These are phyloP conservation scores for Macrophya annulata DNA, from an alignment of 2,888 invertebrate genomes.

Conservation along the genomic window DNA sequence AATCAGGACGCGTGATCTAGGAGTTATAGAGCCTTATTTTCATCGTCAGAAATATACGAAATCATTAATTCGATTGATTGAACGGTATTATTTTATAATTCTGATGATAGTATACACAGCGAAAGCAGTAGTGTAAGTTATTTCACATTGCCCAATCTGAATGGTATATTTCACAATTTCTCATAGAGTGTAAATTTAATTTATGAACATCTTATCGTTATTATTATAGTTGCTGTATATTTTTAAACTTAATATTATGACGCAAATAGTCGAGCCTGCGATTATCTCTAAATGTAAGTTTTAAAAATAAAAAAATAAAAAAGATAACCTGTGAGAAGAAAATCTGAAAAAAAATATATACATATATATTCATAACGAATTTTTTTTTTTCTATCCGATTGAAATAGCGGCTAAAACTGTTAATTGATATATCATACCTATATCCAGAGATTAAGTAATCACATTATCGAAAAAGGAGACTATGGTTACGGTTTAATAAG, in stretches of 20 bases:
- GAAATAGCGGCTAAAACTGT: background rate
- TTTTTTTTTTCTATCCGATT: too few relatives aligned
- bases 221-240: background rate
- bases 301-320: background rate
- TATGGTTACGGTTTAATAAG: background rate
- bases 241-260: background rate
- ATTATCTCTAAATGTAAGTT: background rate
- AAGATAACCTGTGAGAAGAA: background rate
- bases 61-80: background rate
- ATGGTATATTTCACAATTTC: background rate
- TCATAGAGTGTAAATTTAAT: too few relatives aligned
- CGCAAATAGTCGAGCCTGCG: background rate
- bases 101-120: background rate
- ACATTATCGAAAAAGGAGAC: background rate
- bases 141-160: background rate
- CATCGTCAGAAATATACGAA: background rate
- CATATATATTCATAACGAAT: background rate
- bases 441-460: background rate
- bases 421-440: background rate
- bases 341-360: too few relatives aligned
- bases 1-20: background rate
- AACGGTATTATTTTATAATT: background rate
- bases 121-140: background rate
- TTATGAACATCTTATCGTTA: background rate
- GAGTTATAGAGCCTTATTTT: constrained; percentile 2